These are phyloP conservation scores for Cremastinae sp. DNA, from an alignment of 2,888 invertebrate genomes.

Conservation along the genomic window DNA sequence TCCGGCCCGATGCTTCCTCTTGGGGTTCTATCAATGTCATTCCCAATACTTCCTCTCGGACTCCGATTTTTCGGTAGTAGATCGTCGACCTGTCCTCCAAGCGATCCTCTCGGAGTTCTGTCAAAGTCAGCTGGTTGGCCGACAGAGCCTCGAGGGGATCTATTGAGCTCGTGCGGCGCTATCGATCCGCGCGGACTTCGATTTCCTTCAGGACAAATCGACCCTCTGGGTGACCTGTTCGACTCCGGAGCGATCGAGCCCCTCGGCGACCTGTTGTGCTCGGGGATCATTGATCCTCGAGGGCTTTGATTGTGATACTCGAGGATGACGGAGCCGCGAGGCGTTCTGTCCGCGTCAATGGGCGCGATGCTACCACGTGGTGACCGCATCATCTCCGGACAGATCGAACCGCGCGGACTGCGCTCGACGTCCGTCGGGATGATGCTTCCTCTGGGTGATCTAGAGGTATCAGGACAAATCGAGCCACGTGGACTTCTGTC, in stretches of 20 bases:
- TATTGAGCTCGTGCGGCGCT: constrained; percentile 75
- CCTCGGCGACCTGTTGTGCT: constrained; percentile 78
- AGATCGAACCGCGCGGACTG: constrained; percentile 84
- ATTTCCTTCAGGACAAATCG: constrained; percentile 81
- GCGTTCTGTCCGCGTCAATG: constrained; percentile 81
- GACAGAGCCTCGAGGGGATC: constrained; percentile 80
- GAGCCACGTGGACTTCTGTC: constrained; percentile 84
- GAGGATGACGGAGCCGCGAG: constrained; percentile 82
- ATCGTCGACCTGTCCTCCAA: constrained; percentile 65
- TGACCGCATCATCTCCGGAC: constrained; percentile 83
- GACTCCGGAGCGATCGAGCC: constrained; percentile 81
- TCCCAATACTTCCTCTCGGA: constrained; percentile 84
- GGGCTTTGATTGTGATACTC: constrained; percentile 80
- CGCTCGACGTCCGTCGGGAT: constrained; percentile 82
- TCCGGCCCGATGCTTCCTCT: constrained; percentile 83
- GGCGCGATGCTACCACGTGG: constrained; percentile 78
- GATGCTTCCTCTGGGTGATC: constrained; percentile 82
- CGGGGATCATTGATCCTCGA: constrained; percentile 78
- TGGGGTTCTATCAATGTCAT: no score
- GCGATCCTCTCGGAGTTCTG: constrained; percentile 75
- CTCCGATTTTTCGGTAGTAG: constrained; percentile 71
- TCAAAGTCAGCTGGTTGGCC: constrained; percentile 80
- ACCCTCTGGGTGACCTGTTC: constrained; percentile 82
- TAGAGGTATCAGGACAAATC: constrained; percentile 82
- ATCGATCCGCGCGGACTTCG: constrained; percentile 84